Conservation (phyloP, 2,888 invertebrate species). For the Aplocera efformata region DNA sequence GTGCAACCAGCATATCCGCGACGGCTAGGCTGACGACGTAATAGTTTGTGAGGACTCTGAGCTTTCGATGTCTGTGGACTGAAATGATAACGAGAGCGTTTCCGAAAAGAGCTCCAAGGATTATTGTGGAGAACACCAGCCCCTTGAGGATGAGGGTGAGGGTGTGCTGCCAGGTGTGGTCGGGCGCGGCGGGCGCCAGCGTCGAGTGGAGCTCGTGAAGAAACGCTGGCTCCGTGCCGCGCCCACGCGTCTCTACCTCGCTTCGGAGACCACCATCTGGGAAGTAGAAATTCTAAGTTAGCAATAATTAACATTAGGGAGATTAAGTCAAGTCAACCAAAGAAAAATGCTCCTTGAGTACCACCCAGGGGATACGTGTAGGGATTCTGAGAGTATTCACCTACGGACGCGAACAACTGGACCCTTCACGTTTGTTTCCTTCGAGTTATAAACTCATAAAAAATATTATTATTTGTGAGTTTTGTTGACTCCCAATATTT, state of each 20-base stretch:
- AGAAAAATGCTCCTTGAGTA: no score
- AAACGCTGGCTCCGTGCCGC: conserved; percentile 74
- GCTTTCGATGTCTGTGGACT: conserved; percentile 88
- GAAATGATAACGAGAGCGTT: conserved; percentile 95
- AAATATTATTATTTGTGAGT: no score
- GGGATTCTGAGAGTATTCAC: no score
- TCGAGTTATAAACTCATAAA: no score
- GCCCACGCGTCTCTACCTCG: conserved; percentile 75
- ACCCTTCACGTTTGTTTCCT: no score
- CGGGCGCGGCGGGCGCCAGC: conserved; percentile 75
- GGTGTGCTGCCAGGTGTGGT: conserved; percentile 62
- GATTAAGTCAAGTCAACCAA: no score
- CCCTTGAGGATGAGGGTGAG: conserved; percentile 85
- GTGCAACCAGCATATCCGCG: conserved; percentile 95
- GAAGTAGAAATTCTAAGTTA: conserved; percentile 24
- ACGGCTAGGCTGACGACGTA: conserved; percentile 97
- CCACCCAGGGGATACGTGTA: no score
- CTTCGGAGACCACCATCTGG: conserved; percentile 65
- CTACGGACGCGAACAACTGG: no score
- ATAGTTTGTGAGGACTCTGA: conserved; percentile 95
- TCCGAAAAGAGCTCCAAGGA: conserved; percentile 93
- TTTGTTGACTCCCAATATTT: no score
- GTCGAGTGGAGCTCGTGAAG: conserved; percentile 70
- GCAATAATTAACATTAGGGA: no score
- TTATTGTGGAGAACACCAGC: conserved; percentile 91